Conservation (phyloP, 2,113 vertebrate species). For the Gyps fulvus region DNA sequence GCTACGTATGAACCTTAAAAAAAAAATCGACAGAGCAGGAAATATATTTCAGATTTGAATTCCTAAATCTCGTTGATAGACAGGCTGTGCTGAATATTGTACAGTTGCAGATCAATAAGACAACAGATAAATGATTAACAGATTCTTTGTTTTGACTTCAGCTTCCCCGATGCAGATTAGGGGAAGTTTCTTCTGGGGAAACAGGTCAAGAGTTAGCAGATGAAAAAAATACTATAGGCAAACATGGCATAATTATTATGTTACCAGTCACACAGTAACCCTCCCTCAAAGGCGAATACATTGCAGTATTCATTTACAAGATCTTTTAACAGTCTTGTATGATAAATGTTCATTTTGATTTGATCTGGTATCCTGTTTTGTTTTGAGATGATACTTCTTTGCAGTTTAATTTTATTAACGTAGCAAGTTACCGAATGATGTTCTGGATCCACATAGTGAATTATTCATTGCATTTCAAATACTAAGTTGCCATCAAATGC, state of each 20-base stretch:
- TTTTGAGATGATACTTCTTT: conserved; percentile 36
- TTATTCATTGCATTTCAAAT: conserved; percentile 67
- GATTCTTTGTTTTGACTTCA: background rate
- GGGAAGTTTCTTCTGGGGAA: background rate
- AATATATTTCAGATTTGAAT: background rate
- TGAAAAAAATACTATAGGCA: background rate
- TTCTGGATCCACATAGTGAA: conserved; percentile 57
- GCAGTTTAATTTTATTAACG: conserved; percentile 56
- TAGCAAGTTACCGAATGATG: conserved; percentile 28
- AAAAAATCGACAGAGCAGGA: background rate
- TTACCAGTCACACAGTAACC: background rate
- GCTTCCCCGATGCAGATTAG: background rate
- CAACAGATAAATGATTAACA: background rate
- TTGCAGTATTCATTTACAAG: conserved; percentile 8
- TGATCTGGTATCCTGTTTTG: conserved; percentile 16
- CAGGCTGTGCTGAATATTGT: background rate
- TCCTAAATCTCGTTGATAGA: background rate
- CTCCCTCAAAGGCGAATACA: background rate
- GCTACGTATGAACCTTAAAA: background rate
- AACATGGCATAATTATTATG: background rate
- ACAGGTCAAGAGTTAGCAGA: background rate
- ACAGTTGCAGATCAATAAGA: background rate
- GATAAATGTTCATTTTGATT: conserved; percentile 45
- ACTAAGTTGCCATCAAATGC: conserved; percentile 67
- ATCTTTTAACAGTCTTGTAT: conserved; percentile 13